phyloP scores from a whole-genome alignment of 2,888 invertebrate species.

The Napeogenes inachia region DNA sequence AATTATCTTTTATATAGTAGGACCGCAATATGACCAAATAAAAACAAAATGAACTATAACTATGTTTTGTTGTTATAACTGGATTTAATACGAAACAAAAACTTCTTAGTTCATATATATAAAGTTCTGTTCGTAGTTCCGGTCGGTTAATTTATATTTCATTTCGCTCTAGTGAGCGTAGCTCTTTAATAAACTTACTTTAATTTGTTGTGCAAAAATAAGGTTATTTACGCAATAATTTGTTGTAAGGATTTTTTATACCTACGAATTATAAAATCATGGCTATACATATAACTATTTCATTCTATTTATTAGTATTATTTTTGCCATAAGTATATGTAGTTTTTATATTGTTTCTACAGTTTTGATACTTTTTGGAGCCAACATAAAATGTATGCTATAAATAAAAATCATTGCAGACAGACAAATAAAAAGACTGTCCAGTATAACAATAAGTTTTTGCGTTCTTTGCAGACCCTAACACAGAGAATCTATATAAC shows the following conservation, averaged over 20 bases:
- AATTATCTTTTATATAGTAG: neutral
- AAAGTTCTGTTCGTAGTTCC: conserved; percentile 22
- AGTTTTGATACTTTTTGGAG: too few species aligned
- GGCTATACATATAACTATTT: too few species aligned
- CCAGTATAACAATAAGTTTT: conserved; percentile 2
- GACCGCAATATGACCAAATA: neutral
- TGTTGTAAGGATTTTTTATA: too few species aligned
- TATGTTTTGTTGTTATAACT: neutral
- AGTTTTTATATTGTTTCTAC: too few species aligned
- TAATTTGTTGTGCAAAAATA: conserved; percentile 15
- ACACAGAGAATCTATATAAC: neutral
- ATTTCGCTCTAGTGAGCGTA: conserved; percentile 22
- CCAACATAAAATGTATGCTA: too few species aligned
- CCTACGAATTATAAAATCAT: too few species aligned
- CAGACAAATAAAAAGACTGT: too few species aligned
- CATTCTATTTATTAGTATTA: too few species aligned
- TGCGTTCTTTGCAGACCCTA: neutral
- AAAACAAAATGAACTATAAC: neutral
- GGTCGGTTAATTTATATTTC: conserved; percentile 25
- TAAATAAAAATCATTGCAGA: too few species aligned
- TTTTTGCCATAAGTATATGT: too few species aligned
- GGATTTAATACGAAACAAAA: neutral
- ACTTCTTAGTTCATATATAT: conserved; percentile 14
- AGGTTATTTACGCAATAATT: too few species aligned
- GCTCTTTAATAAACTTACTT: conserved; percentile 29